Evolutionary conservation across 2,888 invertebrate species (phyloP).

Genomic region (Boloria selene): DNA sequence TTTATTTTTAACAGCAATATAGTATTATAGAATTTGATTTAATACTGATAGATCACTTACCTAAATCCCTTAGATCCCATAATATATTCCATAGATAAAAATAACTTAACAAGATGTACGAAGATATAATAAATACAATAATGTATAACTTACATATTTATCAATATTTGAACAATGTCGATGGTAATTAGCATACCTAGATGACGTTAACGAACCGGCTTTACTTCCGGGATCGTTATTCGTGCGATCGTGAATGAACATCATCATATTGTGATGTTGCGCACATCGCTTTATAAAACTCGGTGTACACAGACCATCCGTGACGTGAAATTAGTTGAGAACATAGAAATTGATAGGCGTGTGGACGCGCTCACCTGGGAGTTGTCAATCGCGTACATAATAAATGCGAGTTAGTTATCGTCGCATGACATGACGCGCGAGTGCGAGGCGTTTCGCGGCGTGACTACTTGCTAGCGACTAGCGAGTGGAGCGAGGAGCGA

Average conservation of each 20-base stretch:
- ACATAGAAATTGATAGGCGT: constrained; percentile 16
- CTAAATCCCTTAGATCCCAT: constrained; percentile 3
- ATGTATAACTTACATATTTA: constrained; percentile 29
- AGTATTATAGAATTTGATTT: background rate
- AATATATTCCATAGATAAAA: background rate
- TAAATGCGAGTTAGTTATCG: constrained; percentile 63
- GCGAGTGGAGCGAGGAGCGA: constrained; percentile 52
- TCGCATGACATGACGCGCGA: constrained; percentile 58
- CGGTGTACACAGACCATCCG: constrained; percentile 45
- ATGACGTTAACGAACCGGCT: constrained; percentile 77
- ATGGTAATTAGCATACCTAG: constrained; percentile 73
- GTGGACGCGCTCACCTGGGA: constrained; percentile 74
- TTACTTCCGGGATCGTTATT: constrained; percentile 78
- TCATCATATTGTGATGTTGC: constrained; percentile 64
- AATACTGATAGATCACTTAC: constrained; percentile 13
- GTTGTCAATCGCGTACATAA: constrained; percentile 79
- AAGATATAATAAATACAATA: constrained; percentile 12
- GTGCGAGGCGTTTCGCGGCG: constrained; percentile 65
- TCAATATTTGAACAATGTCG: constrained; percentile 63
- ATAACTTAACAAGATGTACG: background rate
- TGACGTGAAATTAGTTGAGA: constrained; percentile 42
- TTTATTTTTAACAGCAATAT: background rate
- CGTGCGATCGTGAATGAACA: constrained; percentile 70
- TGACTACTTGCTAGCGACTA: constrained; percentile 66
- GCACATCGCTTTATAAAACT: constrained; percentile 53